Conservation (phyloP, 2,113 vertebrate species). For the Myotis yumanensis region DNA sequence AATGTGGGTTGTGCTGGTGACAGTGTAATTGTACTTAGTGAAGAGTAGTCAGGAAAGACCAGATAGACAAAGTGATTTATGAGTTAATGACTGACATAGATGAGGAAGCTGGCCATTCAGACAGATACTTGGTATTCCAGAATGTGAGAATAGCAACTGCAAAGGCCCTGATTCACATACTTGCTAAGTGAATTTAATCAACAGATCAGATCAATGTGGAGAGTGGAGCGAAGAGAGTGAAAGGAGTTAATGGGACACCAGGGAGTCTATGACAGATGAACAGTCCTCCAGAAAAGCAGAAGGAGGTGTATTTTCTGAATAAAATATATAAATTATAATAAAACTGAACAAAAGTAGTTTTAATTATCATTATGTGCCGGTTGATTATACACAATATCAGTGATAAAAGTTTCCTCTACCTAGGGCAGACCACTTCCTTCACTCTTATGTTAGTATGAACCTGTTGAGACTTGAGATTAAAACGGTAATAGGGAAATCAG, state of each 20-base stretch:
- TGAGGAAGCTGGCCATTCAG: background rate
- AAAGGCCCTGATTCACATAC: background rate
- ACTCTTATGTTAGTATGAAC: background rate
- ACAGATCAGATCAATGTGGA: background rate
- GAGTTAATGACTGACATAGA: background rate
- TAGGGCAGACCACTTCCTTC: background rate
- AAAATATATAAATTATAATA: background rate
- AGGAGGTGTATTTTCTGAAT: background rate
- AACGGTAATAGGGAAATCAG: background rate
- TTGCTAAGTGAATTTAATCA: background rate
- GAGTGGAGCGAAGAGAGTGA: background rate
- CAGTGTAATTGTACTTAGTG: background rate
- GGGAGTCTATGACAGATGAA: background rate
- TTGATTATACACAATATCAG: background rate
- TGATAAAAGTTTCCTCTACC: background rate
- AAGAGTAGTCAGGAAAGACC: background rate
- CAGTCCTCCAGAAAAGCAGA: background rate
- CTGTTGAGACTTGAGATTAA: background rate
- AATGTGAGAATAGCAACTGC: background rate
- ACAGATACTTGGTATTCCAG: background rate
- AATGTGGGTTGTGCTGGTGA: background rate
- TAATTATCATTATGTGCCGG: background rate
- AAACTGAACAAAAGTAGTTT: background rate
- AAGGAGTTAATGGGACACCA: too few relatives aligned
- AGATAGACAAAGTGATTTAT: background rate